These are phyloP conservation scores for Bufo bufo DNA, from an alignment of 2,113 vertebrate genomes.

Conservation along the genomic window DNA sequence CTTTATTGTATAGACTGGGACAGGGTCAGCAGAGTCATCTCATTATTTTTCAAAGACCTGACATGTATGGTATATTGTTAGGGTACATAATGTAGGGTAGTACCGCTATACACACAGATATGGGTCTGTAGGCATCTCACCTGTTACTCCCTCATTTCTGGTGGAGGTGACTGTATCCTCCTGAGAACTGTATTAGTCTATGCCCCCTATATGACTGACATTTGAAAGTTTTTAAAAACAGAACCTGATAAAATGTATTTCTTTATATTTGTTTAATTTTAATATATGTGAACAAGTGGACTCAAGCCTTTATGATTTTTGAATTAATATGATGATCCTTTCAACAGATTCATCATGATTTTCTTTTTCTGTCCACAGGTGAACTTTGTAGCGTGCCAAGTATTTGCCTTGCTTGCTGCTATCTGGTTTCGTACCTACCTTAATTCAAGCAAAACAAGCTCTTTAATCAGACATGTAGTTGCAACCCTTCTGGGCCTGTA, in stretches of 20 bases:
- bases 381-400: constrained; percentile 97
- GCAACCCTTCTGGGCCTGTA: constrained; percentile 96
- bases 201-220: too few species aligned
- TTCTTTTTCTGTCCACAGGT: constrained; percentile 77
- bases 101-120: too few species aligned
- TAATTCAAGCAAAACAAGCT: constrained; percentile 94
- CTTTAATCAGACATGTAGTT: constrained; percentile 92
- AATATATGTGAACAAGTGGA: neutral
- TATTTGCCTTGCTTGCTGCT: constrained; percentile 94
- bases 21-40: too few species aligned
- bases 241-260: neutral
- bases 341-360: neutral
- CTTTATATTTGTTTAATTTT: neutral
- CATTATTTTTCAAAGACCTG: too few species aligned
- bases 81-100: too few species aligned
- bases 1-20: too few species aligned
- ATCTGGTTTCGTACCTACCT: constrained; percentile 96
- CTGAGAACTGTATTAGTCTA: too few species aligned
- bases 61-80: too few species aligned
- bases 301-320: neutral
- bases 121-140: too few species aligned
- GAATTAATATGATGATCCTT: neutral
- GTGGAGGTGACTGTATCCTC: neutral
- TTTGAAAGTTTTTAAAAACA: neutral
- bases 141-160: too few species aligned